Base-by-base conservation (phyloP, 1,140 invertebrate genomes). In the Caligus rogercresseyi region DNA sequence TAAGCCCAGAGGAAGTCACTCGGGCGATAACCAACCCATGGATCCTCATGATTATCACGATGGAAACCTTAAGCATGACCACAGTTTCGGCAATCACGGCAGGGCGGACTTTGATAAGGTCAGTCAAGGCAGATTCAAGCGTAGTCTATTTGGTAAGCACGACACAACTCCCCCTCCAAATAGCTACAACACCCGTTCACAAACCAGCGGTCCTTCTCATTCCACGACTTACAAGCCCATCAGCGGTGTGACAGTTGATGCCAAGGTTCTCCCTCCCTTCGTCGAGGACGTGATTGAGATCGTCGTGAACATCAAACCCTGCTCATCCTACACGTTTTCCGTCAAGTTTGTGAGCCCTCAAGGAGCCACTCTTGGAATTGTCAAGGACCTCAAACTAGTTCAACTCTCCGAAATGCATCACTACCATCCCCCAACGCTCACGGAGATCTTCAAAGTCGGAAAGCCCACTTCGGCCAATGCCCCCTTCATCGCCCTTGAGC, bases 251-350 rank as follows among this genome's bases (percentile, higher is more conserved):
- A 43, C 31, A n/a, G 31, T 43, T 14, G 24, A 20, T 3, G 54
- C 19, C 3, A 60, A 60, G 43, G 24, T 60, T 4, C 24, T 26
- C 16, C 57, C 57, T 18, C 57, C 57, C 15, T 60, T 60, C 24
- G 25, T 24, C n/a, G 16, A 60, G 1, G 57, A 60, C 1, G 18
- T 60, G 7, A 60, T 60, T 60, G 57, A 60, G 43, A 25, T 60
- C n/a, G 25, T 19, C 51, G 23, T 31, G 20, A 15, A 15, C 24
- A 60, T 60, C 21, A 3, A 60, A 31, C 24, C 57, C 15, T 60
- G 57, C n/a, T 24, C 21, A 25, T 25, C 24, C 15, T 60, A 60
- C n/a, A 60, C 21, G 3, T 60, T 60, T 25, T 24, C 57, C 1
- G 16, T 60, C 15, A 60, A 60, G n/a, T 20, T 60, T 25, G 18